Percentiles rank a stretch among this genome's conserved stretches.
Conservation (phyloP, 2,797 vertebrate species). For the Lutra lutra region DNA sequence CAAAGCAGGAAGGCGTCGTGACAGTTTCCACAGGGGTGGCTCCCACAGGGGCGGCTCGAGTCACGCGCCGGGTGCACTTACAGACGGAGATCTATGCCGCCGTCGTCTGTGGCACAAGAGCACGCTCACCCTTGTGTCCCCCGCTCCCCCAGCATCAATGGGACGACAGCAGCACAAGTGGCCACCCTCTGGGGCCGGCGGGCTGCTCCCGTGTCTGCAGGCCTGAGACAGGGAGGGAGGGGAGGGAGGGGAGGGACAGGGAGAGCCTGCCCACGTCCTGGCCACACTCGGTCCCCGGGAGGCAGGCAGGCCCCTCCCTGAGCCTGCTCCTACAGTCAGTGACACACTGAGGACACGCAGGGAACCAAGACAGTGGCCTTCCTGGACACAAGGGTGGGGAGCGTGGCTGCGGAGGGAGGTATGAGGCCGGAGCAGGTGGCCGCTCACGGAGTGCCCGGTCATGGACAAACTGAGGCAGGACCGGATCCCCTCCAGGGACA, state of each 20-base stretch:
- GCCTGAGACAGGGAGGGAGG: no score
- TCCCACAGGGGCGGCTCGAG: background rate
- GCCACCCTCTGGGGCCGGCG: no score
- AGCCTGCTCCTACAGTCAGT: background rate
- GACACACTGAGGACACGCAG: background rate
- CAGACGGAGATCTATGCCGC: background rate
- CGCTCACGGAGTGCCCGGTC: background rate
- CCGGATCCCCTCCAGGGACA: background rate
- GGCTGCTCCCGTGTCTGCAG: background rate
- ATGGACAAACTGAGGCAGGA: no score
- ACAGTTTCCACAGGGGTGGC: background rate
- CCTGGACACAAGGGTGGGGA: background rate
- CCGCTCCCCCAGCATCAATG: background rate
- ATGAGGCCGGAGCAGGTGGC: background rate
- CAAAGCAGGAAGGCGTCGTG: background rate
- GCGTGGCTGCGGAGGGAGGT: background rate
- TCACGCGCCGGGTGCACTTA: background rate
- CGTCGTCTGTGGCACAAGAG: background rate
- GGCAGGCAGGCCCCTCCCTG: background rate
- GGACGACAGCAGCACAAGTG: background rate
- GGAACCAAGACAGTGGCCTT: background rate
- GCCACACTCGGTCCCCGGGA: background rate
- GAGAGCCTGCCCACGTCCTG: background rate
- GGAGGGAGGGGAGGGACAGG: no score
- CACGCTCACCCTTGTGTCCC: background rate